Evolutionary conservation across 2,797 vertebrate species (phyloP), one percentile per base, ranked within the genome.

Genomic region (Argentina silus): DNA sequence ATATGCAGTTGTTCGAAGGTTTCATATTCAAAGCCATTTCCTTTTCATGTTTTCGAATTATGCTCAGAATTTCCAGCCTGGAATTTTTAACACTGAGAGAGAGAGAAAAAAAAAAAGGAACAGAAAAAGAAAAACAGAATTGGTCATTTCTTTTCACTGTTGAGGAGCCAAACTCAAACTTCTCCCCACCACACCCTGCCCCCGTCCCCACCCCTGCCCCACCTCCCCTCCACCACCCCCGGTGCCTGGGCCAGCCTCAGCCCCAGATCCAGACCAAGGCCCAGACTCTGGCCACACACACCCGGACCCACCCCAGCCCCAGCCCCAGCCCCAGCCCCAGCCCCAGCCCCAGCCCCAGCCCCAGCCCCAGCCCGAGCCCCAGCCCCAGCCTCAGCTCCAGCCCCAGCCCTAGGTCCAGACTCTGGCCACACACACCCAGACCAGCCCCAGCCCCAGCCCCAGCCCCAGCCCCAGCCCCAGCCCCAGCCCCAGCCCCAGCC

Each of bases 51-150:
- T 90, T 81, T 81, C 45, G 23, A 72, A 76, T 80, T 76, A 79
- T 70, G 62, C 84, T 90, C 88, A 92, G 69, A 87, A 78, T 93
- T 92, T 93, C 91, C 91, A 89, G 69, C 72, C 67, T 82, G 75
- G 82, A 86, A 75, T 80, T 83, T 71, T 76, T 55, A 80, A 79
- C 75, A 69, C 63, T 60, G 57, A 19, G 56, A 71, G 64, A 74
- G 42, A 55, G 69, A 23, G 19, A 65, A 69, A 65, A 21, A 6
- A 65, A 47, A 55, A 45, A 44, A 8, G 19, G 55, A 68, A 66
- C 44, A 19, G 68, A 3, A 78, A 67, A 78, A 80, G 68, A 74
- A 79, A 82, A 89, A 82, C 81, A 84, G n/a, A 73, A 79, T 63
- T 42, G 42, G 62, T 69, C 0, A 72, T 78, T 82, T 86, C 10